Evolutionary conservation across 2,888 invertebrate species (phyloP).

Genomic region (Drosophila longiperda): DNA sequence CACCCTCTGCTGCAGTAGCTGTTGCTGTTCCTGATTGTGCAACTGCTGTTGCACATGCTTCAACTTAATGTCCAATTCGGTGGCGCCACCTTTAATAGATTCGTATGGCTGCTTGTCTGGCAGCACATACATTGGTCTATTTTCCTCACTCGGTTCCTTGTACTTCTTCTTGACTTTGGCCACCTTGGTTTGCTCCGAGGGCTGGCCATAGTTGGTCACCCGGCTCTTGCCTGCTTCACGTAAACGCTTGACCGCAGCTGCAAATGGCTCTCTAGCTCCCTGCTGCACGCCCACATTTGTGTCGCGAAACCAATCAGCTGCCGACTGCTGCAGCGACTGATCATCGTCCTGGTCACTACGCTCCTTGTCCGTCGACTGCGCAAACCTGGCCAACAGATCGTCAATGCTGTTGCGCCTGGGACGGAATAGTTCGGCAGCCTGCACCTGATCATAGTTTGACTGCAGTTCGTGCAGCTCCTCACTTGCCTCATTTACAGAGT

Average conservation of each 20-base stretch:
- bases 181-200: slow-evolving; percentile 53
- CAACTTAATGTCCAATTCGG: slow-evolving; percentile 52
- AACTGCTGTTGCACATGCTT: slow-evolving; percentile 30
- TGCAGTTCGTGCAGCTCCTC: slow-evolving; percentile 51
- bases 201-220: slow-evolving; percentile 22
- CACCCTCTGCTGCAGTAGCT: not conserved
- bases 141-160: slow-evolving; percentile 27
- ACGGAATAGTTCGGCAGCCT: slow-evolving; percentile 34
- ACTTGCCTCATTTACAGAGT: slow-evolving; percentile 57
- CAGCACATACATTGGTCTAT: not conserved
- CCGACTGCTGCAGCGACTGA: slow-evolving; percentile 35
- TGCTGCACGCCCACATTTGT: slow-evolving; percentile 34
- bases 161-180: slow-evolving; percentile 62
- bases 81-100: not conserved
- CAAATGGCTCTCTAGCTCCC: not conserved
- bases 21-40: slow-evolving; percentile 25
- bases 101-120: not conserved
- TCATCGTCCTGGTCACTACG: slow-evolving; percentile 31
- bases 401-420: slow-evolving; percentile 71
- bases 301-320: slow-evolving; percentile 73
- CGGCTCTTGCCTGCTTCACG: not conserved
- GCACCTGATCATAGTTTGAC: slow-evolving; percentile 25
- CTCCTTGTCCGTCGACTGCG: slow-evolving; percentile 24
- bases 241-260: slow-evolving; percentile 11
- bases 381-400: slow-evolving; percentile 67